Evolutionary conservation across 2,888 invertebrate genomes (phyloP).

Genomic region (Acleris laterana): DNA sequence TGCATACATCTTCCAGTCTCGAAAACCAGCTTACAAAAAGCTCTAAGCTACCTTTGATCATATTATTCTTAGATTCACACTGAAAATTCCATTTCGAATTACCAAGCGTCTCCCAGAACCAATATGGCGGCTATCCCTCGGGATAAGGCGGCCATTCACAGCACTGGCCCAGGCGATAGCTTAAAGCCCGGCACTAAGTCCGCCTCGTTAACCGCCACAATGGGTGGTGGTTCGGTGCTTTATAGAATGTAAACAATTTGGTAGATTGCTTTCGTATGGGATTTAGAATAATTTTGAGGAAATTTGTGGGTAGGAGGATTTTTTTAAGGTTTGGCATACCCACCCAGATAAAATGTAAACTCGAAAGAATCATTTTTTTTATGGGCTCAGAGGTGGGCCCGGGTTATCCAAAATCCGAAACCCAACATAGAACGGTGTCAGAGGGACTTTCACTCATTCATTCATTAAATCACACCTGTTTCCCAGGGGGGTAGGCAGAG

Average conservation of each 20-base stretch:
- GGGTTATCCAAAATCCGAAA: no score
- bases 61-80: background rate
- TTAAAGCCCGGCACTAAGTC: constrained; percentile 13
- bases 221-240: background rate
- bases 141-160: constrained; percentile 5
- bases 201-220: constrained; percentile 11
- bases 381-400: no score
- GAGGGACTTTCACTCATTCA: no score
- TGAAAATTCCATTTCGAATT: background rate
- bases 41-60: background rate
- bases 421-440: no score
- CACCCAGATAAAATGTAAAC: no score
- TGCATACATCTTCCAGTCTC: no score
- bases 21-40: no score
- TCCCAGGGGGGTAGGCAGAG: no score
- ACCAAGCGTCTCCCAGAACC: background rate
- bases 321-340: no score
- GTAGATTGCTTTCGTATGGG: background rate
- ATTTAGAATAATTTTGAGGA: background rate
- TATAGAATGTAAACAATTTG: constrained; percentile 10
- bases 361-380: no score
- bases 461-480: no score
- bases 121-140: background rate
- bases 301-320: background rate
- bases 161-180: background rate